Conservation (phyloP, 2,797 vertebrate genomes). For the Hyperoplus immaculatus region DNA sequence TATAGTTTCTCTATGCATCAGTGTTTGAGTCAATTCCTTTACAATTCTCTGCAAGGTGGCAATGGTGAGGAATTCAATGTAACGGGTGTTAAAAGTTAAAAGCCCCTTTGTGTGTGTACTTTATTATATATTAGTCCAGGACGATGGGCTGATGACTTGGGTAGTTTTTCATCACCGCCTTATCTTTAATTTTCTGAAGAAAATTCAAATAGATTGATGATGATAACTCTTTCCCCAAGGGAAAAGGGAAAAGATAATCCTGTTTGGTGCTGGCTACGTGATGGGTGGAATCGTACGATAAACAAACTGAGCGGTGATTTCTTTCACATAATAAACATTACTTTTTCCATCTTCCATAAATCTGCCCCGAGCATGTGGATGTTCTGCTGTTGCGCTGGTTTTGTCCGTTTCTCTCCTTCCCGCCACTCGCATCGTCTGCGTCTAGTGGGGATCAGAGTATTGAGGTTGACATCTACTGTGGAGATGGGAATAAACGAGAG, state of each 20-base stretch:
- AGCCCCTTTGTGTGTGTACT: neutral
- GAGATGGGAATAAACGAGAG: slow-evolving; percentile 39
- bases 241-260: neutral
- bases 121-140: too few relatives aligned
- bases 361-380: neutral
- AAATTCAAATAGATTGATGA: too few relatives aligned
- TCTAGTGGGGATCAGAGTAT: slow-evolving; percentile 43
- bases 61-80: neutral
- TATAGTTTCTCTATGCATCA: slow-evolving; percentile 2
- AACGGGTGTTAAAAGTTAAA: neutral
- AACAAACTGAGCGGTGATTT: neutral
- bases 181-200: too few relatives aligned
- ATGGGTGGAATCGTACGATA: neutral
- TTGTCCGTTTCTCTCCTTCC: slow-evolving; percentile 18
- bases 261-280: neutral
- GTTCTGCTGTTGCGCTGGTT: slow-evolving; percentile 2
- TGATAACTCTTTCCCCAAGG: too few relatives aligned
- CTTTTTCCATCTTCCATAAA: neutral
- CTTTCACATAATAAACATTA: neutral
- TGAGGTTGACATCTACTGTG: slow-evolving; percentile 60
- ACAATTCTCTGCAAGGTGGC: neutral
- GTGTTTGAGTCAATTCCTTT: neutral
- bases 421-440: slow-evolving; percentile 8
- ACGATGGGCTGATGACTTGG: too few relatives aligned
- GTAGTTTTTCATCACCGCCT: too few relatives aligned